Conservation (phyloP, 2,888 invertebrate species). For the Mythimna loreyi region DNA sequence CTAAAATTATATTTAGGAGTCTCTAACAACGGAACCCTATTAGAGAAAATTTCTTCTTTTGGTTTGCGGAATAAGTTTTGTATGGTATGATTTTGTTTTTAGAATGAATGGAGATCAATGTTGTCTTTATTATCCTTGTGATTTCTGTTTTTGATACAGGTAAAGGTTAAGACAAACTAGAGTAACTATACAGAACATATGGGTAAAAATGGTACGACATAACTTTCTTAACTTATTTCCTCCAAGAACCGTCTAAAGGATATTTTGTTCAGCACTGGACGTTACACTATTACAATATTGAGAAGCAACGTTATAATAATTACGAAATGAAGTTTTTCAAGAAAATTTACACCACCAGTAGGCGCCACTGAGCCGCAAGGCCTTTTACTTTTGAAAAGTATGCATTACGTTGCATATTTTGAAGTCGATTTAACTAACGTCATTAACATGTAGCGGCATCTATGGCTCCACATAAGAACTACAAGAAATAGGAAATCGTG, state of each 20-base stretch:
- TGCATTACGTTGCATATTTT: too few species aligned
- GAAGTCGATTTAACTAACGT: too few species aligned
- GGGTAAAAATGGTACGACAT: neutral
- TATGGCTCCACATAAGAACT: too few species aligned
- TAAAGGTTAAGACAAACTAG: neutral
- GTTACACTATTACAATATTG: neutral
- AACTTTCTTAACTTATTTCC: too few species aligned
- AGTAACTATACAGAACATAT: neutral
- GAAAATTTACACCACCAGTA: too few species aligned
- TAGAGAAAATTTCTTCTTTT: constrained; percentile 47
- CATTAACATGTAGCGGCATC: too few species aligned
- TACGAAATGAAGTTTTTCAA: too few species aligned
- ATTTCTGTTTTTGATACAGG: neutral
- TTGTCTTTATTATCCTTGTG: constrained; percentile 10
- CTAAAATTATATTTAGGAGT: constrained; percentile 60
- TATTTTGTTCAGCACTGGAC: neutral
- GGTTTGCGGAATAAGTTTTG: constrained; percentile 46
- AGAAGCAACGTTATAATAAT: too few species aligned
- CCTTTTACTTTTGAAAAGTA: too few species aligned
- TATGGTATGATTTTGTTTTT: constrained; percentile 43
- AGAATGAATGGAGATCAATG: constrained; percentile 11
- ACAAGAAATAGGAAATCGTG: too few species aligned
- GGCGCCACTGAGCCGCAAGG: too few species aligned
- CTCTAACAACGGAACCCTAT: constrained; percentile 60
- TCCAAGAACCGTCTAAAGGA: too few species aligned